Percentiles rank a stretch among this genome's conserved stretches.
Conservation (phyloP, 2,888 invertebrate species). For the Drosophila aldrichi region DNA sequence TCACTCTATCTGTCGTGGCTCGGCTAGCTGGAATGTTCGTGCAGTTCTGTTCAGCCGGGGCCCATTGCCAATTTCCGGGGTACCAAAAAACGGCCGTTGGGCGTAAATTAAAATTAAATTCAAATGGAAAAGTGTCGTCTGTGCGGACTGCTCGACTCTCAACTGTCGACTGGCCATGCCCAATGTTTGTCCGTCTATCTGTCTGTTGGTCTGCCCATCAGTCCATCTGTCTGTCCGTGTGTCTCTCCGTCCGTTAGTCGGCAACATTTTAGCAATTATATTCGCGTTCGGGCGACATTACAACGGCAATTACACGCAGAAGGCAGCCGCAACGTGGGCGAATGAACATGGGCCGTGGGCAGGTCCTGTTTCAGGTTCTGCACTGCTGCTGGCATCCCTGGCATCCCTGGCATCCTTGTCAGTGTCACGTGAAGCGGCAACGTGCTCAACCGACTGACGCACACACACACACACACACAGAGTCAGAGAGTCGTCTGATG, state of each 20-base stretch:
- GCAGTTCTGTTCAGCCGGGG: constrained; percentile 37
- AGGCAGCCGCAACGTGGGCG: constrained; percentile 62
- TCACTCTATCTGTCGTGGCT: background rate
- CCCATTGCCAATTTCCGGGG: constrained; percentile 78
- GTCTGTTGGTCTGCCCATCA: background rate
- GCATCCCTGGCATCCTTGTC: constrained; percentile 61
- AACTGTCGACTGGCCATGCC: constrained; percentile 29
- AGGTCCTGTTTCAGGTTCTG: constrained; percentile 11
- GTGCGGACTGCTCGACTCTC: constrained; percentile 22
- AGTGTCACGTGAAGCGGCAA: constrained; percentile 78
- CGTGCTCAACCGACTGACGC: constrained; percentile 74
- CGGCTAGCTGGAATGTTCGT: constrained; percentile 26
- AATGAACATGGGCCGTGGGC: constrained; percentile 4
- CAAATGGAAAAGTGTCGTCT: constrained; percentile 80
- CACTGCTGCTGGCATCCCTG: constrained; percentile 19
- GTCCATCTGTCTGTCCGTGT: constrained; percentile 53
- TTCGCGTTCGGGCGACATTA: constrained; percentile 80
- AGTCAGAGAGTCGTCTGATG: constrained; percentile 50
- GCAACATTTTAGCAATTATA: constrained; percentile 82
- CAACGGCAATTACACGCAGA: constrained; percentile 80
- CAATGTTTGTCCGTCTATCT: background rate
- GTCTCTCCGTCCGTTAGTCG: constrained; percentile 39
- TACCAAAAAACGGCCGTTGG: constrained; percentile 62
- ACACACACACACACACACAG: constrained; percentile 17
- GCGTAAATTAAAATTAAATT: constrained; percentile 81